phyloP scores from a whole-genome alignment of 2,888 invertebrate species.

The Orchestes rusci region DNA sequence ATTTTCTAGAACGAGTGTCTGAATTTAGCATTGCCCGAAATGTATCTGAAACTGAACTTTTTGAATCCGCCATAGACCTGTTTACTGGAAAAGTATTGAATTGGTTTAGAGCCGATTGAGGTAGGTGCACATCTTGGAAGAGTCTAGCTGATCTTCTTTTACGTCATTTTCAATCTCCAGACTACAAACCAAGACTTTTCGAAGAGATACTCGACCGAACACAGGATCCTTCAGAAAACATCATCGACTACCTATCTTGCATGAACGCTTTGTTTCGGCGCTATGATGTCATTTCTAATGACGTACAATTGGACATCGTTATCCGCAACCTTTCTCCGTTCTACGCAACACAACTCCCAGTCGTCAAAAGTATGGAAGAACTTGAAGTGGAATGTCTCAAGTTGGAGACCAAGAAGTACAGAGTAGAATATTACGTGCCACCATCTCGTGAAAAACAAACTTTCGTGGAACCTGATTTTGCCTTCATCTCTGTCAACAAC shows the following conservation, averaged over 20 bases:
- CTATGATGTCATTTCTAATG: background rate
- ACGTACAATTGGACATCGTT: slow-evolving; percentile 5
- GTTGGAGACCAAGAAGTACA: background rate
- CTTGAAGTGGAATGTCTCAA: no score
- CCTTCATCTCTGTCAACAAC: background rate
- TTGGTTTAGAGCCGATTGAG: slow-evolving; percentile 6
- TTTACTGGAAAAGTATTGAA: slow-evolving; percentile 4
- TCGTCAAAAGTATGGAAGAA: no score
- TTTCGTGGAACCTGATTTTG: no score
- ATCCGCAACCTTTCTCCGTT: no score
- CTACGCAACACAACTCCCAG: no score
- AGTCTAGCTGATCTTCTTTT: slow-evolving; percentile 3
- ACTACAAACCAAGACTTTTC: slow-evolving; percentile 9
- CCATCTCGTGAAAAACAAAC: no score
- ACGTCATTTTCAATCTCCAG: slow-evolving; percentile 2
- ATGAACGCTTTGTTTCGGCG: slow-evolving; percentile 3
- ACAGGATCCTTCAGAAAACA: background rate
- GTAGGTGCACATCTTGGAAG: no score
- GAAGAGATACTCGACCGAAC: slow-evolving; percentile 7
- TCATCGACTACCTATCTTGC: no score
- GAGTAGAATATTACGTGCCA: background rate
- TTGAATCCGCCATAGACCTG: slow-evolving; percentile 9
- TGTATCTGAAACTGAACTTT: slow-evolving; percentile 6
- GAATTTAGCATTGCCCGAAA: slow-evolving; percentile 5
- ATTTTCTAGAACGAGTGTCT: slow-evolving; percentile 7